Evolutionary conservation across 23 tunicate genomes (phyloP), one percentile per base, ranked within the genome.

Genomic region (Phallusia fumigata): DNA sequence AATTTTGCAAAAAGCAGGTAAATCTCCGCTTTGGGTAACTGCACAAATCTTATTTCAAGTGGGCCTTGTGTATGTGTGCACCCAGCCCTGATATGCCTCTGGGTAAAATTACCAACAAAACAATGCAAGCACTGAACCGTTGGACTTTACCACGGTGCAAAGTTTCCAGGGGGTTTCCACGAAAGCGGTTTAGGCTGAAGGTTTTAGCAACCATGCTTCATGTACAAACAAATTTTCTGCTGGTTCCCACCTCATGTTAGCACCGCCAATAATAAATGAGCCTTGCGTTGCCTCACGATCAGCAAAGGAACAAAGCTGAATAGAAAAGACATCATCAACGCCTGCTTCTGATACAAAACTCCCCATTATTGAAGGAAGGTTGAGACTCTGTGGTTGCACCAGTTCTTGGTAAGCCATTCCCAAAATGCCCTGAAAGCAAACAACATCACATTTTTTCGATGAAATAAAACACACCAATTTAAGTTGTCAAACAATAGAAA

Each of bases 321-420:
- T 51, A 33, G 76, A 21, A 50, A 88, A 88, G 0, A 88, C 65
- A 45, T 88, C 49, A 19, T 45, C n/a, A 5, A 88, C 35, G 53
- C 30, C 36, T 32, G 79, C 36, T 0, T 53, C 0, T 19, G 45
- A 76, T 21, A 77, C 33, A 65, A 82, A 53, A 24, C 40, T 32
- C 16, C 64, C 65, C 82, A 82, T 47, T 36, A 88, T 52, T 26
- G 91, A 82, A 3, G 65, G 79, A 0, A 82, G 65, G 36, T 82
- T 65, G 35, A 76, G 35, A 36, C 79, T 49, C 2, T 19, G 31
- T 12, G 91, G 86, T 12, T 85, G 86, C 12, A 76, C 81, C 0
- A 88, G 45, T 15, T 74, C 83, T 30, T 52, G 40, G 53, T 88
- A 88, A 22, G 77, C 91, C 65, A 88, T 30, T 1, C 91, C 91